Evolutionary conservation across 2,113 vertebrate genomes (phyloP), one percentile per base, ranked within the genome.

Genomic region (Hippocampus mohnikei): DNA sequence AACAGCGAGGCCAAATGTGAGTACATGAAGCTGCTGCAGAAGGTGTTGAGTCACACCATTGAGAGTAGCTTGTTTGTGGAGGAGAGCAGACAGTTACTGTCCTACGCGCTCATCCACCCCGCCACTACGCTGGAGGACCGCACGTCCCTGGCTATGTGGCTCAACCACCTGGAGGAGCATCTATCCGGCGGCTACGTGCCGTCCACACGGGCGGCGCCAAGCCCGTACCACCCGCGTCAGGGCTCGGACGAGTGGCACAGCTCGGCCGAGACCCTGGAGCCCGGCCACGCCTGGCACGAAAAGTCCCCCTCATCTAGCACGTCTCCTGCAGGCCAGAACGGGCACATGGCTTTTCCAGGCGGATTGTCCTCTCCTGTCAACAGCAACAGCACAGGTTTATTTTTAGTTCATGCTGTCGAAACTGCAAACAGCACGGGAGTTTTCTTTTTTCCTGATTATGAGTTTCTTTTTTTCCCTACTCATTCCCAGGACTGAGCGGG

Each of bases 1-100:
- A 98, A 98, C 74, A 92, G 93, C 0, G 95, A 97, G 20, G 96
- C 95, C 86, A 98, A 98, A 89, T 95, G 95, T 0, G 95, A 98
- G 77, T 98, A 98, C 88, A 98, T 98, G 96, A 95, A 95, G 84
- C 92, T 97, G 64, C 91, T 98, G 79, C 96, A 97, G 88, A 95
- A 96, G 74, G 94, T 98, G 72, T 89, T 98, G 89, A 95, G 95
- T 53, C 94, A 96, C 85, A 95, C 95, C 25, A 98, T 96, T 2
- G 96, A 98, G 91, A 97, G 95, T 92, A 97, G 94, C 81, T 90
- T 94, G 76, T 97, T 96, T 84, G 95, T 98, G 8, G 96, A 98
- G 84, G 96, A 98, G 90, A 96, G 95, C 85, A 91, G 96, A 56
- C 96, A 98, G 90, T 92, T 98, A 78, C 93, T 98, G 2, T 97